phyloP scores from a whole-genome alignment of 1,140 invertebrate genomes.

The Drosophila nigrodunni region DNA sequence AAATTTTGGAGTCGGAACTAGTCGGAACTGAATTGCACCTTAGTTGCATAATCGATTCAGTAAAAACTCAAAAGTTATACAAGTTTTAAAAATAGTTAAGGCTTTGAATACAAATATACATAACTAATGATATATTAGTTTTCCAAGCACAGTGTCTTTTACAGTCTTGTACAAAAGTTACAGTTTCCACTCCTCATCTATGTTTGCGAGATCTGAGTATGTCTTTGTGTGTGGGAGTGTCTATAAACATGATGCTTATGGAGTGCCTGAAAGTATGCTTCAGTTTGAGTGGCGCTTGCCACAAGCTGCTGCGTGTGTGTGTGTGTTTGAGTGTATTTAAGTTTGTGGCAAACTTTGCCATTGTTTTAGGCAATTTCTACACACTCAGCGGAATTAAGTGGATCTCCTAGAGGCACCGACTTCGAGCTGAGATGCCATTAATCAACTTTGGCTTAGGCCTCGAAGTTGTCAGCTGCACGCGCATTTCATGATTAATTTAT shows the following conservation, averaged over 20 bases:
- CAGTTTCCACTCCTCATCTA: slow-evolving; percentile 7
- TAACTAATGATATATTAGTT: no score
- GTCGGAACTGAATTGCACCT: no score
- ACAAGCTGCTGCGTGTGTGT: slow-evolving; percentile 8
- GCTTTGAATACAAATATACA: no score
- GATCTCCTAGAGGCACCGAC: slow-evolving; percentile 7
- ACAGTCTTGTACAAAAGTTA: no score
- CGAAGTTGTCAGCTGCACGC: slow-evolving; percentile 67
- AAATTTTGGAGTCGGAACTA: no score
- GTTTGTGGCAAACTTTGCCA: slow-evolving; percentile 22
- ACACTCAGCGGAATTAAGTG: slow-evolving; percentile 68
- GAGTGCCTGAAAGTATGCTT: slow-evolving; percentile 70
- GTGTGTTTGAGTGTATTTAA: slow-evolving; percentile 3
- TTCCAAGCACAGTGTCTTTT: no score
- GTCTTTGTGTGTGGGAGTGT: slow-evolving; percentile 62
- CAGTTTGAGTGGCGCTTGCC: slow-evolving; percentile 48
- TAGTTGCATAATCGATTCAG: no score
- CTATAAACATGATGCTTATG: slow-evolving; percentile 79
- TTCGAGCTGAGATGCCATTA: slow-evolving; percentile 50
- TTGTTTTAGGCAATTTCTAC: slow-evolving; percentile 58
- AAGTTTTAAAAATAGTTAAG: no score
- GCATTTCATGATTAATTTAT: slow-evolving; percentile 79
- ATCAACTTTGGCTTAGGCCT: slow-evolving; percentile 65
- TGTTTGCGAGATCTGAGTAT: slow-evolving; percentile 23
- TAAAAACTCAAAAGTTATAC: no score